phyloP scores from a whole-genome alignment of 1,140 invertebrate genomes.

The Mactra quadrangularis region DNA sequence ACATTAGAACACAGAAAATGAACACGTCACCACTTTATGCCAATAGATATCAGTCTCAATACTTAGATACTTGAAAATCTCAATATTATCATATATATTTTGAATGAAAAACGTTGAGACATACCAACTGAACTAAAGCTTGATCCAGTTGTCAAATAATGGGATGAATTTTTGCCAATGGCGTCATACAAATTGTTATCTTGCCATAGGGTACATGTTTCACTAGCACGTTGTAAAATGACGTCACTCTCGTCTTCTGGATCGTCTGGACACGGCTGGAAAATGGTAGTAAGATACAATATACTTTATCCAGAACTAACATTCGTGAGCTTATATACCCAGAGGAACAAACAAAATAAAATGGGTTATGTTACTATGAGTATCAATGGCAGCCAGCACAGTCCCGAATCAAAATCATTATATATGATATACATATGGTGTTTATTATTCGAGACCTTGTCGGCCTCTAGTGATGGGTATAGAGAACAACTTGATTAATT shows the following conservation, averaged over 20 bases:
- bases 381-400: no score
- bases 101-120: no score
- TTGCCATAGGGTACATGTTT: conserved; percentile 28
- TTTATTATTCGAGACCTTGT: no score
- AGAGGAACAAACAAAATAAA: conserved; percentile 3
- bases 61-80: no score
- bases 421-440: no score
- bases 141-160: conserved; percentile 21
- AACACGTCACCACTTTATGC: background rate
- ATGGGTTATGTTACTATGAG: background rate
- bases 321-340: no score
- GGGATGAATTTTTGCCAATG: background rate
- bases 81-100: no score
- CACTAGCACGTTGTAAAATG: conserved; percentile 23
- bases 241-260: background rate
- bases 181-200: conserved; percentile 4
- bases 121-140: conserved; percentile 5
- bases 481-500: no score
- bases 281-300: no score
- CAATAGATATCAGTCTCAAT: background rate
- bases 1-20: background rate
- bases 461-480: no score
- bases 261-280: conserved; percentile 30
- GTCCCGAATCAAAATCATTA: no score
- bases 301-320: no score